Base-by-base conservation (phyloP, 2,888 invertebrate species). In the Hecatera dysodea region DNA sequence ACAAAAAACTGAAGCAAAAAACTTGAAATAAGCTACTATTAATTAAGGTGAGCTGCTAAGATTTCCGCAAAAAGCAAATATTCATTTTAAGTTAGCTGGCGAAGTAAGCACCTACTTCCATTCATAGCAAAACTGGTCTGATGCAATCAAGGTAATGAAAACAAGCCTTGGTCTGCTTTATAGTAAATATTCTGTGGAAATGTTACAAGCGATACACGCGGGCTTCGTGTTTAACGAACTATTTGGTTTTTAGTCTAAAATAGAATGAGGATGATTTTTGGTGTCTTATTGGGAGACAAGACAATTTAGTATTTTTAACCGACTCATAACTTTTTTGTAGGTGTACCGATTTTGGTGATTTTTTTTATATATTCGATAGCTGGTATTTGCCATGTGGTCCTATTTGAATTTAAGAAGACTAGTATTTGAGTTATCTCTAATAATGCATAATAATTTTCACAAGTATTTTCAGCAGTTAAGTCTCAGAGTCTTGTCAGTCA, bases 61-160 rank as follows among this genome's bases (percentile, higher is more conserved):
- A 84, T 79, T 82, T 80, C 46, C 70, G 39, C 64, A 69, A 83
- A 75, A 84, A 78, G 59, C 44, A 56, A 68, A 56, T 73, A 80
- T 83, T 82, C 74, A 82, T 85, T 59, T 87, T 82, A 80, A 83
- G 72, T 85, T 83, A 83, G 79, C 71, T 82, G 71, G 78, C 76
- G 73, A 80, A 83, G 79, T 81, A 86, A 84, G 85, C 82, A 83
- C 81, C 80, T 84, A 82, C 85, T 87, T 85, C 81, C 88, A 88
- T 88, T 88, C 87, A 81, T 84, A 76, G 81, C 82, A 87, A 86
- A 89, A 89, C 88, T 86, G 82, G 83, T 84, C 86, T 88, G 82
- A 85, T 86, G 88, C 88, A 89, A 91, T 89, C 88, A 88, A 82
- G 84, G 84, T 90, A 91, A 91, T 91, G 91, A 90, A 90, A 89